Base-by-base conservation (phyloP, 2,113 vertebrate species). In the Aptenodytes forsteri region DNA sequence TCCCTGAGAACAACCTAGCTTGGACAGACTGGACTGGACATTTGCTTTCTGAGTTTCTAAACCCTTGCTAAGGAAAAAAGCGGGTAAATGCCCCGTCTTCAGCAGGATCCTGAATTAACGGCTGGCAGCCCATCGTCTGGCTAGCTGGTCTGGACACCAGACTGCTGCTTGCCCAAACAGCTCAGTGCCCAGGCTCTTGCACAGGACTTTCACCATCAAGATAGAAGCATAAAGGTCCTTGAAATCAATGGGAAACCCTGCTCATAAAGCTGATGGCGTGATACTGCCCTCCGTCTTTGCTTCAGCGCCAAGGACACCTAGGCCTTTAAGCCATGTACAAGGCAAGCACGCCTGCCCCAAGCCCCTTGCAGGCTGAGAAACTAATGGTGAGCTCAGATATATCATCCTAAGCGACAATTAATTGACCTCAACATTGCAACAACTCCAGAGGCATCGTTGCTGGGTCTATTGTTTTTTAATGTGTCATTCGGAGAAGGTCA, bases 371-470 rank as follows among this genome's bases (percentile, higher is more conserved):
- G 65, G 42, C 65, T 73, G 23, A 87, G 87, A 95, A 88, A 83
- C 65, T 66, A 93, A 96, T 62, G 32, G 71, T 1, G 4, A 76
- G 73, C 82, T 91, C 91, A 90, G 59, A 93, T 93, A 42, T 22
- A 95, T 93, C 95, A 95, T 73, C 64, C 70, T 70, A 97, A 96
- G 78, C 2, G 87, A 94, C 94, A 96, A 96, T 71, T 94, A 95
- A 88, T 86, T 97, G 96, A 96, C 94, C 93, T 91, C 54, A 86
- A 59, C 97, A 62, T 73, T 94, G 62, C 82, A 90, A 71, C 66
- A 73, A 34, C 81, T 93, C 75, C 56, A 90, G 42, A 80, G 47
- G n/a, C 29, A 56, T 36, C 3, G 0, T 59, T 2, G 10, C 82
- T 86, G 71, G 50, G 82, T 95, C 75, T 72, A 56, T 56, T 90